phyloP scores from a whole-genome alignment of 2,888 invertebrate genomes.

The Drosophila tanythrix region DNA sequence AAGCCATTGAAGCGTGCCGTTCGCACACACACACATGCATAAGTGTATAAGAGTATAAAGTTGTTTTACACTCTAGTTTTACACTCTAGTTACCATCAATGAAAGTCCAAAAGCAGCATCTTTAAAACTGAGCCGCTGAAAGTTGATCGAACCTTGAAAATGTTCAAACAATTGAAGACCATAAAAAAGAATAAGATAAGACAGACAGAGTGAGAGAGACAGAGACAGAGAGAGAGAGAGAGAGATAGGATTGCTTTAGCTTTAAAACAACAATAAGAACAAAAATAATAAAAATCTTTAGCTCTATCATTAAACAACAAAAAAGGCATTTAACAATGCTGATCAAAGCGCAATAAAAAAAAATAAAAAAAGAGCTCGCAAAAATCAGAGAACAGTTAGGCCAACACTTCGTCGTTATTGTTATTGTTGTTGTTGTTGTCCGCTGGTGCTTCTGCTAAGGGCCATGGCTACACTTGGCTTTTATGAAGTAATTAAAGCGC shows the following conservation, averaged over 20 bases:
- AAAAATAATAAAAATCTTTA: conserved; percentile 33
- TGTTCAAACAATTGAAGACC: conserved; percentile 50
- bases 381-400: conserved; percentile 67
- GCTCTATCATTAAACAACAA: conserved; percentile 66
- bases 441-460: conserved; percentile 37
- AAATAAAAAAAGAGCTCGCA: conserved; percentile 34
- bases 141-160: conserved; percentile 79
- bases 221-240: background rate
- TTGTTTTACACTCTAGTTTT: conserved; percentile 48
- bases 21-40: conserved; percentile 13
- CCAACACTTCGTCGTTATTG: conserved; percentile 6
- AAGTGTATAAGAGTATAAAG: conserved; percentile 1
- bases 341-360: conserved; percentile 41
- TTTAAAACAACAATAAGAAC: conserved; percentile 15
- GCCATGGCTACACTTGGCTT: conserved; percentile 50
- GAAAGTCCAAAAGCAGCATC: conserved; percentile 48
- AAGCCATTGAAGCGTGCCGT: conserved; percentile 66
- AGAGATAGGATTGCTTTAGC: conserved; percentile 19
- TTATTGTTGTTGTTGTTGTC: conserved; percentile 14
- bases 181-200: conserved; percentile 34
- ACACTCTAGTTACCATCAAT: conserved; percentile 61
- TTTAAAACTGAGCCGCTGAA: conserved; percentile 22
- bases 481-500: conserved; percentile 79
- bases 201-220: background rate
- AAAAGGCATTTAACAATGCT: conserved; percentile 36